Conservation (phyloP, 2,797 vertebrate genomes). For the Pitangus sulphuratus region DNA sequence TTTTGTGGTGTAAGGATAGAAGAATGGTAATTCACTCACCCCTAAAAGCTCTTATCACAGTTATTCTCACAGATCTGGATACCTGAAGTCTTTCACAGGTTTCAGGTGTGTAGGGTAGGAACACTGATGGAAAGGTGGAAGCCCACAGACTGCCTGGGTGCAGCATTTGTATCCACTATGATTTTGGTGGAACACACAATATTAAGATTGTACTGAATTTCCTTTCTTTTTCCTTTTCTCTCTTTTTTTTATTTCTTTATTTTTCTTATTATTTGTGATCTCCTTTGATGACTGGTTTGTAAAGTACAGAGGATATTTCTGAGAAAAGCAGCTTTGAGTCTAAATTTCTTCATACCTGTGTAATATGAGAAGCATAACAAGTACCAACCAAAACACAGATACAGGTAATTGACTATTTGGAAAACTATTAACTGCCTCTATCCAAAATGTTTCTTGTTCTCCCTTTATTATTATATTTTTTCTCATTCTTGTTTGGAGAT, state of each 20-base stretch:
- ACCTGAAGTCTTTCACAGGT: neutral
- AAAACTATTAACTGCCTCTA: neutral
- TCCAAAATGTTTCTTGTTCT: neutral
- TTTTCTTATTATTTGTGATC: neutral
- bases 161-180: fast-evolving
- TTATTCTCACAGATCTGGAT: neutral
- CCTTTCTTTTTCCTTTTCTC: too few species aligned
- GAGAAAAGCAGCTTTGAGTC: neutral
- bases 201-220: neutral
- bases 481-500: neutral
- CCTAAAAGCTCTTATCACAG: neutral
- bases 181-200: neutral
- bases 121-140: neutral
- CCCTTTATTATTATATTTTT: neutral
- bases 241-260: too few species aligned
- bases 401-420: neutral
- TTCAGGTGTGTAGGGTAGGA: neutral
- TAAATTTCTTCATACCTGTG: neutral
- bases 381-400: neutral
- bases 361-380: neutral
- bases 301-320: neutral
- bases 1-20: neutral
- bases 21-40: neutral
- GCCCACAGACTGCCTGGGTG: fast-evolving
- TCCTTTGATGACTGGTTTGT: neutral